Conservation (phyloP, 2,113 vertebrate genomes). For the Daphoenositta chrysoptera region DNA sequence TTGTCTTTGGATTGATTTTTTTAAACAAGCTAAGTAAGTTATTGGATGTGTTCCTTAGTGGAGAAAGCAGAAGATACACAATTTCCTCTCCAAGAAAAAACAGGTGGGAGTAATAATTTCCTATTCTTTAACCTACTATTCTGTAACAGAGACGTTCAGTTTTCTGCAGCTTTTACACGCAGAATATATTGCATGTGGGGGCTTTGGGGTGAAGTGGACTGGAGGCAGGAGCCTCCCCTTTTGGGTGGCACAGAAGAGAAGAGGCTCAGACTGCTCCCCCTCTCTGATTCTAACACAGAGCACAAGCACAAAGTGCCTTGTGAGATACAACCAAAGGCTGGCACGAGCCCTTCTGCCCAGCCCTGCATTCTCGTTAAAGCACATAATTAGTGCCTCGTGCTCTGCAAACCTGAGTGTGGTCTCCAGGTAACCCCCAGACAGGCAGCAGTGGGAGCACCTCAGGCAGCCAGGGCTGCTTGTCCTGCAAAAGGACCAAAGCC, state of each 20-base stretch:
- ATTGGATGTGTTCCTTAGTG: neutral
- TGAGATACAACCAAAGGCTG: neutral
- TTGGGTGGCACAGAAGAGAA: neutral
- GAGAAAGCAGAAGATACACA: neutral
- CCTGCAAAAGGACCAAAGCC: neutral
- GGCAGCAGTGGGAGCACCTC: rapidly evolving
- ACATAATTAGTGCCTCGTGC: rapidly evolving
- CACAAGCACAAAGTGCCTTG: neutral
- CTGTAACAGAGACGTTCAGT: neutral
- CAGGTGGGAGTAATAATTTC: neutral
- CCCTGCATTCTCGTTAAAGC: neutral
- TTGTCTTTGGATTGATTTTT: neutral
- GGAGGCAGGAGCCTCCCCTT: neutral
- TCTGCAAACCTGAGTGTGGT: neutral
- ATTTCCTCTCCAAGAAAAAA: neutral
- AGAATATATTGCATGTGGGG: neutral
- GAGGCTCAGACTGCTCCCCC: neutral
- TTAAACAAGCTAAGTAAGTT: neutral
- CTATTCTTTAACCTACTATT: neutral
- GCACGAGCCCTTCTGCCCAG: neutral
- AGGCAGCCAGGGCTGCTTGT: neutral
- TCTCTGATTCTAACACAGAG: neutral
- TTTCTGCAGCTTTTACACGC: neutral
- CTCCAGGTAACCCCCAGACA: neutral
- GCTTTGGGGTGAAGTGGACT: neutral